Base-by-base conservation (phyloP, 2,797 vertebrate genomes). In the Morelia viridis region DNA sequence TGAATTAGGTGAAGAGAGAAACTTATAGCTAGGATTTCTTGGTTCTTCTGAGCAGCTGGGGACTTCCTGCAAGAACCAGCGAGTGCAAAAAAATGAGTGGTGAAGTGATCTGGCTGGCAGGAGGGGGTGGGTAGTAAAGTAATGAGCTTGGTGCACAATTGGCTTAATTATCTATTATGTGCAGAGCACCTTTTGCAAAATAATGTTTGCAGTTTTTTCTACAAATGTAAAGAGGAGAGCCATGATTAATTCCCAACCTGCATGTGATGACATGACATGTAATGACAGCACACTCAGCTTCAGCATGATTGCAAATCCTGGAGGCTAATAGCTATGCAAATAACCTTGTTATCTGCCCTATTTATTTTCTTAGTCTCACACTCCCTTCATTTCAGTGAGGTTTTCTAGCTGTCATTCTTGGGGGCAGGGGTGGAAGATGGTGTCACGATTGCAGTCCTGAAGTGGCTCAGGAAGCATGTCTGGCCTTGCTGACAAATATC, bases 321-420 rank as follows among this genome's bases (percentile, higher is more conserved):
- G 90, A 96, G 94, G 92, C 95, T 97, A 96, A 96, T 95, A 95
- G 93, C 94, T 95, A 96, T 96, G 96, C 95, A 96, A 96, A 96
- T 96, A 94, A 95, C 94, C 95, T 97, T 94, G 92, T 97, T 96
- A 97, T 91, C 89, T 60, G 95, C 91, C 93, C 96, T 96, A 96
- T 96, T 96, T 96, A 95, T 96, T 96, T 96, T 94, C 92, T 91
- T 91, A 86, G 94, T 95, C 91, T 94, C 91, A 88, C 35, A 3
- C 95, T 96, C 94, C 90, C 92, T 93, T 84, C 80, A 83, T 91
- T 94, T 94, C 41, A 93, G 88, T 0, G 17, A 92, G 60, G 56
- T 89, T 93, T 0, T 1, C 89, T 80, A 92, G 88, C 91, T 94
- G 92, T 0, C 2, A 58, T 80, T 95, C 92, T 71, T 89, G 57